Evolutionary conservation across 1,140 invertebrate species (phyloP), one percentile per base, ranked within the genome.

Genomic region (silkworm (Bombyx mori)): DNA sequence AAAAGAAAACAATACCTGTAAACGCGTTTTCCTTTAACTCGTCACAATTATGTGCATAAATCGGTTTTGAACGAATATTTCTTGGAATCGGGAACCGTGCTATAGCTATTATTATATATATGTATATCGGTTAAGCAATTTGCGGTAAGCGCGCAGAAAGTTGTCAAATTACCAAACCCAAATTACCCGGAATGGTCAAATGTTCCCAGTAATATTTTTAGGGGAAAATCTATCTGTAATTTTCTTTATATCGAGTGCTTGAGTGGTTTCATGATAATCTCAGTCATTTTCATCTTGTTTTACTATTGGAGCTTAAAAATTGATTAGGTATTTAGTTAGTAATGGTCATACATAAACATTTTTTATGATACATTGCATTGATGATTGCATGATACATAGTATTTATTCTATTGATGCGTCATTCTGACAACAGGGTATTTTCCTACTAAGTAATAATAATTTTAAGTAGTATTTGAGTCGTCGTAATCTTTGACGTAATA

Each of bases 181-280:
- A 69, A 72, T 73, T 68, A 63, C 61, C 60, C 63, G 54, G 66
- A 54, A 57, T 64, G 63, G 60, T 59, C 64, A 65, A 68, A 68
- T 54, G 62, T 60, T 59, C 49, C 42, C 54, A 61, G 56, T n/a
- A 50, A 68, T 60, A 62, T 58, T 68, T 57, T 60, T 58, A 49
- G 57, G 54, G 54, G 60, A 67, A 66, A 64, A 62, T 58, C 62
- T 62, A 60, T 68, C 54, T 60, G 54, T 61, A 58, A 65, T 58
- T 62, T 62, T 57, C 42, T 44, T 51, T 57, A 54, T 44, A 48
- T 57, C 18, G 10, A 12, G 22, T 43, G 42, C 12, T 43, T 52
- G 46, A 53, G 44, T 57, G 42, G 45, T 58, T 58, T 50, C 51
- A 58, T 56, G 54, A 53, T 58, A 50, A 53, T 8, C 44, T 49